phyloP scores from a whole-genome alignment of 1,140 invertebrate species.

The Rhopalosiphum maidis region DNA sequence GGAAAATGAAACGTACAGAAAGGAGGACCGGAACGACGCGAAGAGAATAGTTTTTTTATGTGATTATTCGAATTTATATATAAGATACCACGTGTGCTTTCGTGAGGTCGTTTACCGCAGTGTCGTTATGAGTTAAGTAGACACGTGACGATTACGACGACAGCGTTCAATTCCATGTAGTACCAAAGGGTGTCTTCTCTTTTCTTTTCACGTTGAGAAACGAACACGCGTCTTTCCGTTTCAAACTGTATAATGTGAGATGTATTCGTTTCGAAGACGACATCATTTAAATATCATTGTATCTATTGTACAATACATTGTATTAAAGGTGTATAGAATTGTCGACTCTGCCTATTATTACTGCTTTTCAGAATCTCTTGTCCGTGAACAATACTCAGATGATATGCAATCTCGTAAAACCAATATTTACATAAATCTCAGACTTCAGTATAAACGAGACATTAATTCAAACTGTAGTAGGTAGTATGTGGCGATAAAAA shows the following conservation, averaged over 20 bases:
- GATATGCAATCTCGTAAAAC: neutral
- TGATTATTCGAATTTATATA: conserved; percentile 9
- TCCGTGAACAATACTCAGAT: neutral
- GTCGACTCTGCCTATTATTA: neutral
- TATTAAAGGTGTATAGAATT: neutral
- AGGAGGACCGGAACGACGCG: neutral
- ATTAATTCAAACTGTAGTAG: neutral
- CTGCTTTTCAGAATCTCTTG: neutral
- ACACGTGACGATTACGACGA: conserved; percentile 27
- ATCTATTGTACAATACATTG: neutral
- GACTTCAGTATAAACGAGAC: neutral
- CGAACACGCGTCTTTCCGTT: neutral
- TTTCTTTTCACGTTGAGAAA: neutral
- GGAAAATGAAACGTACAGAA: neutral
- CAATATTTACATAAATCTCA: conserved; percentile 1
- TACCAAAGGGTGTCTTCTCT: neutral
- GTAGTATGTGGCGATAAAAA: neutral
- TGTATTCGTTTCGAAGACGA: neutral
- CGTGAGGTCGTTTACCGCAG: conserved; percentile 44
- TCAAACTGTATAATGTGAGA: neutral
- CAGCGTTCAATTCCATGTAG: neutral
- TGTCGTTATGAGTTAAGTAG: conserved; percentile 39
- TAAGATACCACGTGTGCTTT: conserved; percentile 12
- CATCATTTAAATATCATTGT: neutral
- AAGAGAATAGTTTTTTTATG: neutral